Evolutionary conservation across 2,797 vertebrate species (phyloP), one percentile per base, ranked within the genome.

Genomic region (Sibirionetta formosa): DNA sequence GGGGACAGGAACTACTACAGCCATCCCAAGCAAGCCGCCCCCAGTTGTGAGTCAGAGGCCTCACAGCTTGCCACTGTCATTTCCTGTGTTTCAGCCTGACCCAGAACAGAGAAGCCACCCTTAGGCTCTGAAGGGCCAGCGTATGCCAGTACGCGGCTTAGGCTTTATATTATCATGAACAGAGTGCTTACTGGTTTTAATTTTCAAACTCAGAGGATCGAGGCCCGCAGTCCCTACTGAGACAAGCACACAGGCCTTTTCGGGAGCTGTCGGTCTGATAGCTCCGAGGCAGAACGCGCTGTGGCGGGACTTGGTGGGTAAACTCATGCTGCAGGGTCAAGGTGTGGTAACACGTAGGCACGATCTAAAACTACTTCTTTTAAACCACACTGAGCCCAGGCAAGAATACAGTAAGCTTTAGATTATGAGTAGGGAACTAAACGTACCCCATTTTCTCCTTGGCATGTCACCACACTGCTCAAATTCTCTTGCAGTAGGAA

Each of bases 1-100:
- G 48, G 42, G 90, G 83, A 70, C 90, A 85, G 94, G 94, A 92
- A 80, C 92, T 24, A n/a, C 93, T 63, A 56, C 66, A 92, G 96
- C 86, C 94, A 66, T 65, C 63, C 38, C 64, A 31, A 63, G 93
- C 3, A 79, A 63, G 51, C 78, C 81, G 14, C 90, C 93, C 82
- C 73, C 95, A 80, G 92, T 44, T 2, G 31, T 92, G 96, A 97
- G 88, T 95, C 94, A 96, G 88, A 2, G 3, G 69, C 69, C 70
- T 88, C 1, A 9, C 38, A n/a, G 64, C 89, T 69, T 13, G 1
- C 88, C 91, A 4, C 91, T 77, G 89, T 35, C 78, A 84, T 87
- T 96, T 95, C 96, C 94, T 70, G 80, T 33, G 13, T 36, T 63
- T 22, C 96, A 70, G 90, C 78, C 94, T 17, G 90, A 31, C 66